A percentile compares a stretch with the other conserved stretches of the same genome.
These are phyloP conservation scores for Heterochromis multidens DNA, from an alignment of 2,113 vertebrate species.

Conservation along the genomic window DNA sequence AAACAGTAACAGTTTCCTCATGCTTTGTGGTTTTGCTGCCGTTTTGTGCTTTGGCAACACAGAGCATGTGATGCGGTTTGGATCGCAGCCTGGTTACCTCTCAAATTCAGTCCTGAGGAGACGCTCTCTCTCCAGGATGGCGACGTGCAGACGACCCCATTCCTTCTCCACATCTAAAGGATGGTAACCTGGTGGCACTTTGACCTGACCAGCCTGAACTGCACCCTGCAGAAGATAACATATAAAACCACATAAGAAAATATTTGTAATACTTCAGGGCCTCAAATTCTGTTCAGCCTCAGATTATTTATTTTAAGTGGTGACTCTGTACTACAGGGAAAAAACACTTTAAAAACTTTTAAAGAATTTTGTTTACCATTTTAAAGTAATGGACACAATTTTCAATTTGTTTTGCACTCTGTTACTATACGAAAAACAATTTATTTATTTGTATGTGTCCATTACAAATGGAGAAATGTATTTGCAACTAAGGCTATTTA, in stretches of 20 bases:
- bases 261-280: fast-evolving
- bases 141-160: constrained; percentile 90
- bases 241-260: fast-evolving
- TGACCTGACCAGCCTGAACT: constrained; percentile 84
- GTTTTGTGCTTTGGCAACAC: constrained; percentile 17
- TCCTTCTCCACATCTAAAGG: constrained; percentile 95
- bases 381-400: background rate
- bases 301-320: background rate
- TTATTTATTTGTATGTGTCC: background rate
- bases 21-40: background rate
- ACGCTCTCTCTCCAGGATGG: constrained; percentile 90
- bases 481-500: background rate
- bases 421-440: background rate
- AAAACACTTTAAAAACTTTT: background rate
- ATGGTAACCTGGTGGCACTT: constrained; percentile 86
- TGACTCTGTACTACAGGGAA: background rate
- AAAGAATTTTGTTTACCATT: background rate
- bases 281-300: background rate
- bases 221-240: constrained; percentile 71
- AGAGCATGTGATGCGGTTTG: background rate
- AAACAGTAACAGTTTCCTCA: background rate
- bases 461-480: background rate
- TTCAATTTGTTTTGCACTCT: background rate
- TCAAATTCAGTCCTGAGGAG: constrained; percentile 87
- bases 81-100: constrained; percentile 50